Evolutionary conservation across 1,140 invertebrate species (phyloP), one percentile per base, ranked within the genome.

Genomic region (Drosophila seguyi): DNA sequence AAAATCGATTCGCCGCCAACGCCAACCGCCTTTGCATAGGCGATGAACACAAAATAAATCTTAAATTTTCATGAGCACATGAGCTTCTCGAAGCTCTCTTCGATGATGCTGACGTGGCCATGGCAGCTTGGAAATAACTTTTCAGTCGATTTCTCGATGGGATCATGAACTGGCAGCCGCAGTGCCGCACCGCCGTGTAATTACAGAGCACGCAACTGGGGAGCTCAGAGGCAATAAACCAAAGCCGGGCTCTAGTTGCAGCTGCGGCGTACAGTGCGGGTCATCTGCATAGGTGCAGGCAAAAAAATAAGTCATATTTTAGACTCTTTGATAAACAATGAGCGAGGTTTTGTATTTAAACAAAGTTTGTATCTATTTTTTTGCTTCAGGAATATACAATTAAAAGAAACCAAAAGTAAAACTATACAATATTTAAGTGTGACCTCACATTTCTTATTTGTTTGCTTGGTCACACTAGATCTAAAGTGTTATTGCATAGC

Each of bases 141-240:
- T 77, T 58, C 66, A 65, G 77, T 84, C 82, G 66, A 85, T 85
- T 85, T 85, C 81, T 80, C 76, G 53, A 68, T 69, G 75, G 79
- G 61, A 75, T 71, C 81, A 65, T 47, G 62, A 61, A 50, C 39
- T 68, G 55, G 74, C 74, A 66, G 71, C 73, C 73, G 47, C 59
- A 36, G 7, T 36, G 61, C 58, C 59, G 53, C 44, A 63, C 14
- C 62, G 31, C 44, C 50, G 61, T 78, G 79, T 86, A 88, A 88
- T 88, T 88, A 84, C 81, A 72, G 45, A 39, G 44, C 72, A 74
- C 60, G 63, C 80, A 76, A 71, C 71, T 77, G 66, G 48, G 79
- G 59, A 80, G 79, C 79, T 61, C 76, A 81, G 82, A 81, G 73
- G 76, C 76, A 88, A 84, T 90, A 90, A 90, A 84, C 29, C 71